These are phyloP conservation scores for Drosophila murphyi DNA, from an alignment of 1,140 invertebrate species.

Conservation along the genomic window DNA sequence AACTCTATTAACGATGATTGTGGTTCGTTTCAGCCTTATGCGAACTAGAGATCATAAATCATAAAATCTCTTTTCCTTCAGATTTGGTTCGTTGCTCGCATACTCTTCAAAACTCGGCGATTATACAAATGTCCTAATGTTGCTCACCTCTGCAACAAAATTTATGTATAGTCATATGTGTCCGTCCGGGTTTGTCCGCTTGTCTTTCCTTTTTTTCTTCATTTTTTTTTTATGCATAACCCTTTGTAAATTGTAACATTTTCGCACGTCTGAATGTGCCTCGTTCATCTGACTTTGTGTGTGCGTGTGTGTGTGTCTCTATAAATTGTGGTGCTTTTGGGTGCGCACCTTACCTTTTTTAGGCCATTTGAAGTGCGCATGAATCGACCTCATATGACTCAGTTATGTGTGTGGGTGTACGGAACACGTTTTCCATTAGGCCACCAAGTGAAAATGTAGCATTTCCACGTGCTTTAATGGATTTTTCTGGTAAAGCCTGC, in stretches of 20 bases:
- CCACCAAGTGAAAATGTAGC: conserved; percentile 54
- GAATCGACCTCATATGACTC: conserved; percentile 32
- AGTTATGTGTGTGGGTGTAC: conserved; percentile 12
- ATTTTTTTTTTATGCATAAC: conserved; percentile 54
- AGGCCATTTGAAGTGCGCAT: conserved; percentile 39
- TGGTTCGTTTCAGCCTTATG: not conserved
- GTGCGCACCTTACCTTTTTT: conserved; percentile 55
- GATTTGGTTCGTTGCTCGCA: conserved; percentile 4
- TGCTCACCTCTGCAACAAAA: conserved; percentile 16
- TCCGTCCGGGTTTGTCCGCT: not conserved
- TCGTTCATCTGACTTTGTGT: conserved; percentile 15
- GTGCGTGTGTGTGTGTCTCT: conserved; percentile 36
- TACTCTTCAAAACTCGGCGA: conserved; percentile 10
- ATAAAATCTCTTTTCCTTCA: conserved; percentile 1
- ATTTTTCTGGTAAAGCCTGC: conserved; percentile 67
- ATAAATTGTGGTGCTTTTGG: conserved; percentile 69
- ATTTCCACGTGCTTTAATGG: conserved; percentile 76
- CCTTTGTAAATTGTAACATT: conserved; percentile 78
- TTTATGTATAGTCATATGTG: conserved; percentile 18
- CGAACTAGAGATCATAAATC: conserved; percentile 15
- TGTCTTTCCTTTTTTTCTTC: conserved; percentile 7
- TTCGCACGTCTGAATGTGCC: conserved; percentile 67
- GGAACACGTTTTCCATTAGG: conserved; percentile 60
- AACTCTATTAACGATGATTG: conserved; percentile 18
- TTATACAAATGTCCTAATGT: conserved; percentile 11